Percentiles rank a stretch among this genome's conserved stretches.
These are phyloP conservation scores for Dendronephthya gigantea DNA, from an alignment of 64 coral and sea anemone genomes.

Conservation along the genomic window DNA sequence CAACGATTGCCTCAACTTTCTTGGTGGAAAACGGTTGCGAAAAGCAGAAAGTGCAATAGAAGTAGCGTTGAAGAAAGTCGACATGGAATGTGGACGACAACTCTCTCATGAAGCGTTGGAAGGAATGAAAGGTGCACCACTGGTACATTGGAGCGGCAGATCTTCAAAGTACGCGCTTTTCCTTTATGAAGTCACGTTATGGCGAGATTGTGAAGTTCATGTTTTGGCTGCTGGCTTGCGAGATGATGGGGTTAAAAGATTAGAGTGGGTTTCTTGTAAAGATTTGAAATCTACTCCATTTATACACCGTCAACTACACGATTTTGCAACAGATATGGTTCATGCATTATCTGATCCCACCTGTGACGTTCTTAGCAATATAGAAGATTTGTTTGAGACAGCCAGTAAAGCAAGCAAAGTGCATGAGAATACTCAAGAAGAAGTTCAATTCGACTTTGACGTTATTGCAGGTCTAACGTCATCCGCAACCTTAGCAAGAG, in stretches of 20 bases:
- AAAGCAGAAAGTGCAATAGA: not conserved
- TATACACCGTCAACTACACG: not conserved
- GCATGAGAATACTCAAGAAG: not conserved
- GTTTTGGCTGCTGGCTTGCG: not conserved
- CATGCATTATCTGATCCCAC: not conserved
- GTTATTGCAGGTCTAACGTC: not conserved
- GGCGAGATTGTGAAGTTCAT: conserved; percentile 3
- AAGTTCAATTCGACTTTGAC: not conserved
- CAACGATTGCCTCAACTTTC: not conserved
- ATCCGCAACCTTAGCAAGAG: not conserved
- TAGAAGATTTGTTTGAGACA: not conserved
- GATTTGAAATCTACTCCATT: not conserved
- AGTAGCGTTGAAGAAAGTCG: not conserved
- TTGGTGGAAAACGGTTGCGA: conserved; percentile 7
- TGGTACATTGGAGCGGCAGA: not conserved
- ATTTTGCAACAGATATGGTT: not conserved
- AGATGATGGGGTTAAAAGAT: not conserved
- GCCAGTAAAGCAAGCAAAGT: not conserved
- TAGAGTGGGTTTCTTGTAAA: conserved; percentile 11
- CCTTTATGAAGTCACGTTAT: not conserved
- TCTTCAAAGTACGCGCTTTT: not conserved
- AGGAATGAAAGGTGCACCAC: not conserved
- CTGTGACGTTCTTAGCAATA: not conserved
- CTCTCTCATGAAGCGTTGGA: not conserved
- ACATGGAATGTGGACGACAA: not conserved